A percentile compares a stretch with the other conserved stretches of the same genome.
These are phyloP conservation scores for Chironomus tentans DNA, from an alignment of 2,888 invertebrate genomes.

Conservation along the genomic window DNA sequence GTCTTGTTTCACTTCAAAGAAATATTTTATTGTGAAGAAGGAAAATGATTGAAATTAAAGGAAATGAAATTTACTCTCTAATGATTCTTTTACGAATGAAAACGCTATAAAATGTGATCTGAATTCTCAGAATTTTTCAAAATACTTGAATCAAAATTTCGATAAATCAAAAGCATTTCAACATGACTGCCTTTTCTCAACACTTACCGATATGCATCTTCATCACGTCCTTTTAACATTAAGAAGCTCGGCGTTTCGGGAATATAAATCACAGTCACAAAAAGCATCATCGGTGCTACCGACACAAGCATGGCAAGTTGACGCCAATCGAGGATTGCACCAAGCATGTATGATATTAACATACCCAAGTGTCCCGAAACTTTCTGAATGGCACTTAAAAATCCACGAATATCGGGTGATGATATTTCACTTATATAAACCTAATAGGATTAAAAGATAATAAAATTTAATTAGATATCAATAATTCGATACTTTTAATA, in stretches of 20 bases:
- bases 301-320: constrained; percentile 73
- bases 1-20: too few species aligned
- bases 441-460: constrained; percentile 37
- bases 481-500: not conserved
- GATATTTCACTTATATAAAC: constrained; percentile 90
- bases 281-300: constrained; percentile 65
- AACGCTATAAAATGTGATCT: too few species aligned
- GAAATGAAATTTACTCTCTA: too few species aligned
- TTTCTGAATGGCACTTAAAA: constrained; percentile 77
- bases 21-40: too few species aligned
- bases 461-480: not conserved
- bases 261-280: constrained; percentile 65
- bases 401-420: constrained; percentile 75
- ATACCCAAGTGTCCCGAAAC: constrained; percentile 79
- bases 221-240: constrained; percentile 64
- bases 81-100: too few species aligned
- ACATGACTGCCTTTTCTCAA: not conserved
- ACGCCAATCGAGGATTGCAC: constrained; percentile 75
- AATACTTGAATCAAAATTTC: not conserved
- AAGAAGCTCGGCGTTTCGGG: constrained; percentile 86
- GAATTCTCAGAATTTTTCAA: too few species aligned
- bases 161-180: not conserved
- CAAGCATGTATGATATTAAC: constrained; percentile 71
- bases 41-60: too few species aligned
- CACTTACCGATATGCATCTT: constrained; percentile 49